A percentile compares a stretch with the other conserved stretches of the same genome.
These are phyloP conservation scores for Yasuhikotakia modesta DNA, from an alignment of 2,797 vertebrate genomes.

Conservation along the genomic window DNA sequence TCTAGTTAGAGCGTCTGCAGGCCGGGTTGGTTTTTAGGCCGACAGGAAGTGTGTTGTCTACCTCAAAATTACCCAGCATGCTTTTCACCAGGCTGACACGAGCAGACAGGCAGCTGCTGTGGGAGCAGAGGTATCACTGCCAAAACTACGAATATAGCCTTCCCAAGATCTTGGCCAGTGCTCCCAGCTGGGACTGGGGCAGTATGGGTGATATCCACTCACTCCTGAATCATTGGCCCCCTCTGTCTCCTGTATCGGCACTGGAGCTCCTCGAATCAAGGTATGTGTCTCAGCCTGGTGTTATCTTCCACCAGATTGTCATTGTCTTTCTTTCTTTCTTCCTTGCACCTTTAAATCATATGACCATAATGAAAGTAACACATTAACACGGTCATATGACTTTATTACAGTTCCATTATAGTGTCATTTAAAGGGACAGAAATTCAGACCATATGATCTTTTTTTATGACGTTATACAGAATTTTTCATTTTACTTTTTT, in stretches of 20 bases:
- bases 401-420: too few species aligned
- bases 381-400: too few species aligned
- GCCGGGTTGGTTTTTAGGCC: not conserved
- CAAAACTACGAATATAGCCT: constrained; percentile 81
- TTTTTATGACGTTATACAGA: too few species aligned
- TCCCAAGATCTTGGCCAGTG: constrained; percentile 89
- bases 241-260: constrained; percentile 85
- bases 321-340: too few species aligned
- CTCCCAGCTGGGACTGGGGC: constrained; percentile 92
- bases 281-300: constrained; percentile 71
- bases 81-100: constrained; percentile 82
- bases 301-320: not conserved
- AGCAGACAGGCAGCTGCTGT: constrained; percentile 89
- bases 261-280: constrained; percentile 92
- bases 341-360: too few species aligned
- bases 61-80: constrained; percentile 4
- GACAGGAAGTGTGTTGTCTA: not conserved
- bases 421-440: too few species aligned
- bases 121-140: constrained; percentile 90
- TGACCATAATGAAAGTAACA: too few species aligned
- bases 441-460: too few species aligned
- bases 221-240: constrained; percentile 86
- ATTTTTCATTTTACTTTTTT: too few species aligned
- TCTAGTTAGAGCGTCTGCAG: not conserved
- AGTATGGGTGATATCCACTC: constrained; percentile 89